phyloP scores from a whole-genome alignment of 1,140 invertebrate genomes.

The Brachionus sp. region DNA sequence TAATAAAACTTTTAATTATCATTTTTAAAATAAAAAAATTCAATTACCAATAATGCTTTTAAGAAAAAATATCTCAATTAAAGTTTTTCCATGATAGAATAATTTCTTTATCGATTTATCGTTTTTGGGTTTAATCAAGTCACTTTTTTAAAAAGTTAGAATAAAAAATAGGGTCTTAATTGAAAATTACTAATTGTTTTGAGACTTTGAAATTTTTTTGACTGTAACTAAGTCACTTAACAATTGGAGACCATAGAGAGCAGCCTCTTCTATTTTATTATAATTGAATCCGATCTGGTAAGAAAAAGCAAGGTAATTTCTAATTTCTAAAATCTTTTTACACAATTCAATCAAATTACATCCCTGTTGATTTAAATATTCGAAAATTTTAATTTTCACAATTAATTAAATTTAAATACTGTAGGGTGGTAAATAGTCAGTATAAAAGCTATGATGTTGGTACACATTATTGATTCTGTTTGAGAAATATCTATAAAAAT shows the following conservation, averaged over 20 bases:
- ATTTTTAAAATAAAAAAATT: not conserved
- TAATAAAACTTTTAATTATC: not conserved
- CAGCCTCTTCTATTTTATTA: not conserved
- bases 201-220: not conserved
- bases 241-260: not conserved
- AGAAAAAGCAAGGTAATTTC: not conserved
- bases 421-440: not conserved
- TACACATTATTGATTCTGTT: conserved; percentile 15
- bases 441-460: conserved; percentile 4
- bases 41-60: conserved; percentile 10
- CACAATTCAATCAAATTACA: not conserved
- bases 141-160: not conserved
- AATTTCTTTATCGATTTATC: not conserved
- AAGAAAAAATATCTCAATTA: conserved; percentile 7
- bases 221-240: not conserved
- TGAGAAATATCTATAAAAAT: not conserved
- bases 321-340: not conserved
- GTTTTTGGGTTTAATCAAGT: not conserved
- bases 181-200: not conserved
- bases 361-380: not conserved
- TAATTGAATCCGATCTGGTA: conserved; percentile 33
- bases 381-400: not conserved
- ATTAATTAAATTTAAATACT: not conserved
- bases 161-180: not conserved
- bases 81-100: not conserved